These are phyloP conservation scores for Mactromeris polynyma DNA, from an alignment of 2,888 invertebrate species.

Conservation along the genomic window DNA sequence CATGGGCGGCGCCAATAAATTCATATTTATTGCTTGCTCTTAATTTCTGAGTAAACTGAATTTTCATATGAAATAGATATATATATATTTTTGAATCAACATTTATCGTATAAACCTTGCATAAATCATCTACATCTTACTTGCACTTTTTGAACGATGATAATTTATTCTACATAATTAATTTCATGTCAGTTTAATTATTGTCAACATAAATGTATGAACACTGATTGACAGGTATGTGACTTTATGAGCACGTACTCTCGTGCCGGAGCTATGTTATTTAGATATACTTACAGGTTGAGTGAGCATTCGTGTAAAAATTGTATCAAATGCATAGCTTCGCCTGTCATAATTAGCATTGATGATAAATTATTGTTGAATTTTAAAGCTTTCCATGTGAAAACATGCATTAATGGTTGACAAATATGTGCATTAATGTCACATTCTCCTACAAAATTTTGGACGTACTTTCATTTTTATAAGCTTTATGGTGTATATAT, in stretches of 20 bases:
- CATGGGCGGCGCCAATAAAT: no score
- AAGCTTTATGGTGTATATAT: no score
- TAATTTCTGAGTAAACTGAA: no score
- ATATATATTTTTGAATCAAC: no score
- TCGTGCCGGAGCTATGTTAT: neutral
- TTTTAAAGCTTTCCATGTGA: neutral
- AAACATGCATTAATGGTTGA: neutral
- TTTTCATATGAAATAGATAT: no score
- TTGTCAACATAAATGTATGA: neutral
- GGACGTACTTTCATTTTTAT: no score
- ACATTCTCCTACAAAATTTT: no score
- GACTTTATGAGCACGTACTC: neutral
- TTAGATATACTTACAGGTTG: neutral
- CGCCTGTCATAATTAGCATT: conserved; percentile 7
- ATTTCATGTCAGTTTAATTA: conserved; percentile 9
- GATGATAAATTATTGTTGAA: neutral
- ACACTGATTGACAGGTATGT: neutral
- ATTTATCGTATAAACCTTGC: no score
- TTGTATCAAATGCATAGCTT: neutral
- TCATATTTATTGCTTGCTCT: no score
- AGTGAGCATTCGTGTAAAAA: neutral
- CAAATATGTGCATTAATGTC: neutral
- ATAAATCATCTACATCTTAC: neutral
- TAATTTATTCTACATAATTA: neutral
- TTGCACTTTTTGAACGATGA: no score